Percentiles rank a stretch among this genome's conserved stretches.
Conservation (phyloP, 2,797 vertebrate species). For the Fratercula arctica region DNA sequence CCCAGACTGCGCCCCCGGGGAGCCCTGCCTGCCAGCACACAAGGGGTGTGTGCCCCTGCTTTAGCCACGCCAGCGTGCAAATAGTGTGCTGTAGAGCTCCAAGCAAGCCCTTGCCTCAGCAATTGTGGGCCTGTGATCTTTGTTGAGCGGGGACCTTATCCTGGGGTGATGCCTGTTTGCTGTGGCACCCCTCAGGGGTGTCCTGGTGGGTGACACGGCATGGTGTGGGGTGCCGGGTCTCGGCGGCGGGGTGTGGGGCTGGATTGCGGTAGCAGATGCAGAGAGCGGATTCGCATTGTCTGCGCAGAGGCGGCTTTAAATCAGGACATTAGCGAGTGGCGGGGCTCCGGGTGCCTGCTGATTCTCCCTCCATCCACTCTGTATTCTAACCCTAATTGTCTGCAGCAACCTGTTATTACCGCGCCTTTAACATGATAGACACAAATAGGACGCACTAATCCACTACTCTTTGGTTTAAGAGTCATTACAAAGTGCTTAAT, state of each 20-base stretch:
- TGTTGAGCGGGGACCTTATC: accelerated
- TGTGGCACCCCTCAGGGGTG: accelerated
- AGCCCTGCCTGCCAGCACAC: accelerated
- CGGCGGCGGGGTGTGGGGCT: accelerated
- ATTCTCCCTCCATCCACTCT: constrained; percentile 30
- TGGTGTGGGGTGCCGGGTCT: accelerated
- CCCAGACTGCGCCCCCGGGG: accelerated
- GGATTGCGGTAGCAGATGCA: not conserved
- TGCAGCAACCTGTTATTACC: constrained; percentile 36
- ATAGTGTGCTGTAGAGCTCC: no score
- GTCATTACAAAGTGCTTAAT: constrained; percentile 83
- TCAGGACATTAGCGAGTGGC: not conserved
- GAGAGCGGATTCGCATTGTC: not conserved
- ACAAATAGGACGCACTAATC: constrained; percentile 71
- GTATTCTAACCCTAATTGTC: constrained; percentile 37
- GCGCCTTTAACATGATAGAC: constrained; percentile 59
- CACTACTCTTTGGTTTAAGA: constrained; percentile 76
- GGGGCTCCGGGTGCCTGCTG: not conserved
- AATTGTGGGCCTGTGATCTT: accelerated
- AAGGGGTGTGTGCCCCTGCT: accelerated
- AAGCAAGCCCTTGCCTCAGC: not conserved
- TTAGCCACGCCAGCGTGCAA: accelerated
- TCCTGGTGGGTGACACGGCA: not conserved
- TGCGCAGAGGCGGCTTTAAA: not conserved
- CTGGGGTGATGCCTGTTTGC: not conserved